Conservation (phyloP, 2,113 vertebrate species). For the Antechinus stuartii region DNA sequence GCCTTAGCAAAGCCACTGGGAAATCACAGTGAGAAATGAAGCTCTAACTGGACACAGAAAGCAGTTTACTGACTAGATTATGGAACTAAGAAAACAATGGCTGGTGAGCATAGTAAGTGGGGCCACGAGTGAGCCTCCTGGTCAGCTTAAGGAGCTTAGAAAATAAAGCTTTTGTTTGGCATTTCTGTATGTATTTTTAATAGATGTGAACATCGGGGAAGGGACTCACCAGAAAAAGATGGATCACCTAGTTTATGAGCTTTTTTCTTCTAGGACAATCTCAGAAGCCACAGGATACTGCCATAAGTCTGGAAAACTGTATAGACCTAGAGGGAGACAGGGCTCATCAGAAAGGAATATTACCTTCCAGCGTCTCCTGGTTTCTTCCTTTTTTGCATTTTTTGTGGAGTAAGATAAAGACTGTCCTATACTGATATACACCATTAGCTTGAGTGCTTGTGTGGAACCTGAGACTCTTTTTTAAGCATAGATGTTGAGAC, state of each 20-base stretch:
- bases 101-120: background rate
- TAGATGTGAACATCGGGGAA: background rate
- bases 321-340: background rate
- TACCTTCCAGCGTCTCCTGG: background rate
- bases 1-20: background rate
- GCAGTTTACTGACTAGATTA: background rate
- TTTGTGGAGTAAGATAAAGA: background rate
- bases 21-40: background rate
- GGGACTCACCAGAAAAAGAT: background rate
- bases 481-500: background rate
- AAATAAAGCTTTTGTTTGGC: background rate
- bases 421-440: background rate
- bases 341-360: background rate
- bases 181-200: background rate
- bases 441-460: background rate
- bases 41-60: background rate
- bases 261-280: background rate
- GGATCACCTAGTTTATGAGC: background rate
- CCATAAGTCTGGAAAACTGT: background rate
- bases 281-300: background rate
- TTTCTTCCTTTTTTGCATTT: background rate
- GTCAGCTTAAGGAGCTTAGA: background rate
- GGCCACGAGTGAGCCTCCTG: background rate
- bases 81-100: slow-evolving; percentile 4
- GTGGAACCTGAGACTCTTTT: background rate